Conservation (phyloP, 2,888 invertebrate species). For the Agrilus biguttatus region DNA sequence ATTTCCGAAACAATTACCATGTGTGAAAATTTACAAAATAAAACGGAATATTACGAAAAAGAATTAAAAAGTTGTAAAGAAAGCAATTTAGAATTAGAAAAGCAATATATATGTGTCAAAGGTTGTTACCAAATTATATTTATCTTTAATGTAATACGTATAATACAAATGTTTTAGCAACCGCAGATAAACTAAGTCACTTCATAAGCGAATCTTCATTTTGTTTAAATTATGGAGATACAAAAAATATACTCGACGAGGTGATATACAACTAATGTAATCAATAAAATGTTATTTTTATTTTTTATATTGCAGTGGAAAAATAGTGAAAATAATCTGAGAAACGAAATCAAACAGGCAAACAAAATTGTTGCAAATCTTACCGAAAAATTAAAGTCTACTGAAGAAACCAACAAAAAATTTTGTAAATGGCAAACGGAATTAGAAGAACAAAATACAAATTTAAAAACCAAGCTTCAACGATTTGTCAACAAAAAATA, state of each 20-base stretch:
- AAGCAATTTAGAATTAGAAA: slow-evolving; percentile 13
- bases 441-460: slow-evolving; percentile 1
- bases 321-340: slow-evolving; percentile 7
- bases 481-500: no score
- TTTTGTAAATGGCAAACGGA: slow-evolving; percentile 4
- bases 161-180: slow-evolving; percentile 1
- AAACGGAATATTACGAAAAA: slow-evolving; percentile 9
- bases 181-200: slow-evolving; percentile 5
- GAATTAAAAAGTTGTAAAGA: slow-evolving; percentile 10
- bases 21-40: slow-evolving; percentile 10
- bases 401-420: slow-evolving; percentile 6
- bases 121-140: slow-evolving; percentile 7
- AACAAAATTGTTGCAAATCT: slow-evolving; percentile 6
- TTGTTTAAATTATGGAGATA: neutral
- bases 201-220: neutral
- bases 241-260: slow-evolving; percentile 2
- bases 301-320: slow-evolving; percentile 12
- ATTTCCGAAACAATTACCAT: slow-evolving; percentile 10
- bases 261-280: neutral
- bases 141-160: neutral
- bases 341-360: slow-evolving; percentile 6
- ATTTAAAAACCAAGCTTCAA: slow-evolving; percentile 3
- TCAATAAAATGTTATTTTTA: neutral
- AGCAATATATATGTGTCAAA: slow-evolving; percentile 12
- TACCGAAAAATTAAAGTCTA: slow-evolving; percentile 5